phyloP scores from a whole-genome alignment of 2,113 vertebrate species.

The Hippocampus guttulatus region DNA sequence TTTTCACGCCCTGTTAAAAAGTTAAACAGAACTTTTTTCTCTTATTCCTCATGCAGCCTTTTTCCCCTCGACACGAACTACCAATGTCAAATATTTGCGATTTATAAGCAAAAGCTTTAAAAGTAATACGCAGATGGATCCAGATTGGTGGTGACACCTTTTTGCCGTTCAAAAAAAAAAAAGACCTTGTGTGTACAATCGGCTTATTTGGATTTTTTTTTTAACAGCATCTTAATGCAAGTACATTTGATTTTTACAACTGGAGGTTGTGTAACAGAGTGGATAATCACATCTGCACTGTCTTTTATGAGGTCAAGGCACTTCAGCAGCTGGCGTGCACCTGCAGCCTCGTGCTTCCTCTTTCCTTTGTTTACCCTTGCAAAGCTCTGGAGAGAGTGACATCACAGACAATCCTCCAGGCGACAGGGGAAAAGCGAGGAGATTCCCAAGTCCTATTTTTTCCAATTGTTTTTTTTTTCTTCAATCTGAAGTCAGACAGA shows the following conservation, averaged over 20 bases:
- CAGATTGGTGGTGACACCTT: background rate
- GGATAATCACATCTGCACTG: slow-evolving; percentile 23
- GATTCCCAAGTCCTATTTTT: slow-evolving; percentile 22
- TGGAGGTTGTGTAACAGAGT: slow-evolving; percentile 10
- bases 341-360: slow-evolving; percentile 59
- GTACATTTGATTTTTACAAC: slow-evolving; percentile 18
- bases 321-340: slow-evolving; percentile 62
- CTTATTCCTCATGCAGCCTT: slow-evolving; percentile 44
- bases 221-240: slow-evolving; percentile 15
- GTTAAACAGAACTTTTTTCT: slow-evolving; percentile 59
- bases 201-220: slow-evolving; percentile 12
- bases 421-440: slow-evolving; percentile 44
- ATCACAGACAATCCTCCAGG: slow-evolving; percentile 49
- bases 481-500: slow-evolving; percentile 13
- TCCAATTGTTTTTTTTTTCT: slow-evolving; percentile 22
- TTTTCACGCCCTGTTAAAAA: slow-evolving; percentile 52
- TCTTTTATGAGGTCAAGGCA: slow-evolving; percentile 43
- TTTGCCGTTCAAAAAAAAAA: background rate
- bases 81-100: slow-evolving; percentile 35
- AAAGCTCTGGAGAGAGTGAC: slow-evolving; percentile 62
- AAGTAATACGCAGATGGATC: slow-evolving; percentile 12
- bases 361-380: slow-evolving; percentile 64
- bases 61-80: slow-evolving; percentile 22
- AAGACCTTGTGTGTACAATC: background rate
- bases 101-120: slow-evolving; percentile 27